Conservation (phyloP, 2,797 vertebrate genomes). For the Manis javanica region DNA sequence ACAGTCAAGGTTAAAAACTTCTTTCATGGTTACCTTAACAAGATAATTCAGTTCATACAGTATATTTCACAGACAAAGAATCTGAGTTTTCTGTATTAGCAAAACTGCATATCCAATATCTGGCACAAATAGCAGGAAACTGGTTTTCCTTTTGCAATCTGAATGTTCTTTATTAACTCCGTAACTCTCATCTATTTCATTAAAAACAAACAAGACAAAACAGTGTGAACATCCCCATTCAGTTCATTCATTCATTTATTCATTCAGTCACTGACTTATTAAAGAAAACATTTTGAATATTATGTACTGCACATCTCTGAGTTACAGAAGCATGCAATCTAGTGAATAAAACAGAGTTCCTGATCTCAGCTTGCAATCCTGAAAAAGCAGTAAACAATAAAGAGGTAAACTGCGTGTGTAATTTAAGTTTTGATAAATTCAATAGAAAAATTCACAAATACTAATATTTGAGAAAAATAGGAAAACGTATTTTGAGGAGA, state of each 20-base stretch:
- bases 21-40: not conserved
- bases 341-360: not conserved
- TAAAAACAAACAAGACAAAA: not conserved
- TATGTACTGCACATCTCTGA: not conserved
- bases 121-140: not conserved
- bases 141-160: not conserved
- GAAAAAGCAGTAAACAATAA: not conserved
- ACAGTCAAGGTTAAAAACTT: not conserved
- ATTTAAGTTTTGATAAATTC: not conserved
- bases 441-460: not conserved
- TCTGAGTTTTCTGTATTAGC: not conserved
- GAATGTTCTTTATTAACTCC: not conserved
- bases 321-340: not conserved
- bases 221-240: not conserved
- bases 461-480: not conserved
- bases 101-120: not conserved
- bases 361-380: not conserved
- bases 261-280: not conserved
- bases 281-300: not conserved
- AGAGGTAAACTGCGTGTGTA: not conserved
- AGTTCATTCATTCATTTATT: not conserved
- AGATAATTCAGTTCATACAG: not conserved
- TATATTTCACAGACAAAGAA: not conserved
- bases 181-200: not conserved
- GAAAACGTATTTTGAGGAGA: not conserved